Percentiles rank a stretch among this genome's conserved stretches.
Evolutionary conservation across 1,140 invertebrate genomes (phyloP).

Genomic region (Amyelois transitella): DNA sequence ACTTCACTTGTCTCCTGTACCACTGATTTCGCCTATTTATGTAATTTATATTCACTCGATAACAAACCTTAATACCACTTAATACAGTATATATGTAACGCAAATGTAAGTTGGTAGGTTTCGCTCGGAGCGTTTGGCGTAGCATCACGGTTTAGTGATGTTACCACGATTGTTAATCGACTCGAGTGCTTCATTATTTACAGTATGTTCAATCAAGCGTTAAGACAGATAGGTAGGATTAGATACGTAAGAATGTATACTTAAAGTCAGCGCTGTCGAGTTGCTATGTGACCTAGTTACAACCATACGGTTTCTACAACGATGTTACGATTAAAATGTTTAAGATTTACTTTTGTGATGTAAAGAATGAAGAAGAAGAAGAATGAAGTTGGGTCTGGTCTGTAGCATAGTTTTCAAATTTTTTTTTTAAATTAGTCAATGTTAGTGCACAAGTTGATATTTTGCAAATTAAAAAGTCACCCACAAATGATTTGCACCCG

Average conservation of each 20-base stretch:
- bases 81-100: constrained; percentile 1
- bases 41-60: constrained; percentile 5
- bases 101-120: constrained; percentile 8
- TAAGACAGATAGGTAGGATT: constrained; percentile 11
- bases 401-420: too few species aligned
- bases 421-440: too few species aligned
- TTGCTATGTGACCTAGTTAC: background rate
- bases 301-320: too few species aligned
- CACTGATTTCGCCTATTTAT: constrained; percentile 20
- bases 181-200: constrained; percentile 26
- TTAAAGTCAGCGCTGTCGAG: background rate
- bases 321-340: too few species aligned
- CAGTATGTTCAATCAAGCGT: constrained; percentile 17
- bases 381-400: too few species aligned
- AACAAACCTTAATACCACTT: constrained; percentile 2
- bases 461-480: too few species aligned
- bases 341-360: too few species aligned
- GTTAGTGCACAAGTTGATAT: too few species aligned
- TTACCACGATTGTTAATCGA: constrained; percentile 25
- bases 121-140: constrained; percentile 19
- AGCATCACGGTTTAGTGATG: constrained; percentile 26
- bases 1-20: constrained; percentile 27
- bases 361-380: too few species aligned
- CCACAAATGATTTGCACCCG: too few species aligned
- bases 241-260: background rate